Base-by-base conservation (phyloP, 1,140 invertebrate genomes). In the Varroa destructor region DNA sequence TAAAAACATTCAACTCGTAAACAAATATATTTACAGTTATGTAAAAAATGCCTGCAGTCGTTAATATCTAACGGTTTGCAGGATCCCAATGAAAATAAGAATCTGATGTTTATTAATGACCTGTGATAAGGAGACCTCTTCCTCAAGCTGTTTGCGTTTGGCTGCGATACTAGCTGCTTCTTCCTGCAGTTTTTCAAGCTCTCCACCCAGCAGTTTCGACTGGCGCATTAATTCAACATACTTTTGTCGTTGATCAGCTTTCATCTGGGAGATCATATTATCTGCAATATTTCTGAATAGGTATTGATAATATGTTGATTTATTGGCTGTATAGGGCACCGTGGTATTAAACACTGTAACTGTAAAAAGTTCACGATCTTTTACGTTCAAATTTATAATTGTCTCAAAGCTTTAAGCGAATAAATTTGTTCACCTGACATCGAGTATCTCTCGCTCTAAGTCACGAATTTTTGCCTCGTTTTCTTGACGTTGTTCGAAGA, bases 91-190 rank as follows among this genome's bases (percentile, higher is more conserved):
- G 25, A 25, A 25, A 25, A 25, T 25, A 25, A 25, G 25, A 25
- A 25, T 25, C 25, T 25, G 25, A 25, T 25, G 25, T 25, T 25
- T 25, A 8, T 51, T 72, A 71, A 77, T 77, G 72, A 82, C 77
- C 72, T 80, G 77, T 12, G 87, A 89, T 71, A 85, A 79, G 36
- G 85, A 84, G 72, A 90, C 84, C 76, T 88, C 85, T 77, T 88
- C 88, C 76, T 85, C 84, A 10, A 89, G 80, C 73, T 83, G 83
- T 12, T 82, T 81, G 76, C 86, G 88, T 74, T 86, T 85, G 36
- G 81, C 81, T 71, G 83, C 85, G 0, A 89, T 77, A 75, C 79
- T 81, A 77, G 87, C 86, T 6, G 87, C 76, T 74, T 87, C 81
- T 61, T 81, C 81, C 77, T 88, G 81, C 4, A 83, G 79, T 73